These are phyloP conservation scores for Biston betularia DNA, from an alignment of 2,888 invertebrate species.

Conservation along the genomic window DNA sequence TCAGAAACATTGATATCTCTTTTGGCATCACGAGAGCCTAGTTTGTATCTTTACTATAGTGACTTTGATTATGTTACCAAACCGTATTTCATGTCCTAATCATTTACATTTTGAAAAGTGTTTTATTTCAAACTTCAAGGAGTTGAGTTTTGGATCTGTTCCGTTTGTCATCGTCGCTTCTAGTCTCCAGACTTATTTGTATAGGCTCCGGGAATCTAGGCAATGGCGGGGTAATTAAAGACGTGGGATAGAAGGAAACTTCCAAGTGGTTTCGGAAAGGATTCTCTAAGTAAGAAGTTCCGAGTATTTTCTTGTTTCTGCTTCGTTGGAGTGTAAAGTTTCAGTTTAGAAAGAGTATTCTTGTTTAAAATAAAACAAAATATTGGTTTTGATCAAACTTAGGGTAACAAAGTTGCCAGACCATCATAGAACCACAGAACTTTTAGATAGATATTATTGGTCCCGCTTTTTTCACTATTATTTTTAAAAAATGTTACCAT, in stretches of 20 bases:
- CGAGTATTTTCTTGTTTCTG: slow-evolving; percentile 10
- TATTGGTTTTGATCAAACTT: no score
- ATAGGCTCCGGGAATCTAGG: slow-evolving; percentile 20
- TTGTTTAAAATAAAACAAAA: neutral
- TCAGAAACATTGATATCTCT: no score
- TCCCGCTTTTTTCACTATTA: no score
- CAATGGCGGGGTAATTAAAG: slow-evolving; percentile 21
- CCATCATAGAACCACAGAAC: no score
- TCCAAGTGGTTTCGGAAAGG: slow-evolving; percentile 15
- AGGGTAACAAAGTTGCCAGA: no score
- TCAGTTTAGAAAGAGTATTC: neutral
- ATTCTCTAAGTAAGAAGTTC: slow-evolving; percentile 12
- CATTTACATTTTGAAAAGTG: neutral
- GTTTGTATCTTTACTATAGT: no score
- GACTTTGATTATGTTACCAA: no score
- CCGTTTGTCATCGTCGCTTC: neutral
- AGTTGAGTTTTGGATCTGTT: neutral
- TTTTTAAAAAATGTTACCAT: no score
- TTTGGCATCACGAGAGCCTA: no score
- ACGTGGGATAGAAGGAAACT: slow-evolving; percentile 16
- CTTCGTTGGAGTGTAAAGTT: neutral
- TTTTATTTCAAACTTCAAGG: neutral
- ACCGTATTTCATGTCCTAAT: no score
- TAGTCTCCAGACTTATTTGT: slow-evolving; percentile 25
- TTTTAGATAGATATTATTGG: no score